phyloP scores from a whole-genome alignment of 2,113 vertebrate species.

The Rhea americana region DNA sequence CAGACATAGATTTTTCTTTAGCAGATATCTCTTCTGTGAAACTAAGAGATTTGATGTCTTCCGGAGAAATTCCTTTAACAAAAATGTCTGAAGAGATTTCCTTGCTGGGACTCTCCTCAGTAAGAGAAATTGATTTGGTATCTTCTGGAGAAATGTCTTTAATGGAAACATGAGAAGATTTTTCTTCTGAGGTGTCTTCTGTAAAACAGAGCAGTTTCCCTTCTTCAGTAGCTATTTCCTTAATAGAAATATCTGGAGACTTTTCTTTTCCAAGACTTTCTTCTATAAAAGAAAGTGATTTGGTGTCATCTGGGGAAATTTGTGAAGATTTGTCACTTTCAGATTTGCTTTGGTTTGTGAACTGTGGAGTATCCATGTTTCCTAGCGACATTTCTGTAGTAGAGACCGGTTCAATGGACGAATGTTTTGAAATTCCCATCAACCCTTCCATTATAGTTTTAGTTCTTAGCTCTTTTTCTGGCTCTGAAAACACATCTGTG shows the following conservation, averaged over 20 bases:
- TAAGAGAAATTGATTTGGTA: slow-evolving; percentile 65
- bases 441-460: slow-evolving; percentile 11
- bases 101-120: slow-evolving; percentile 70
- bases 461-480: slow-evolving; percentile 48
- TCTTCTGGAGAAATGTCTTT: slow-evolving; percentile 71
- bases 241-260: slow-evolving; percentile 51
- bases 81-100: slow-evolving; percentile 70
- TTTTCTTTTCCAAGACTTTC: slow-evolving; percentile 52
- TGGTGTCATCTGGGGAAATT: slow-evolving; percentile 69
- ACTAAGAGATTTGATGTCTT: slow-evolving; percentile 59
- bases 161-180: slow-evolving; percentile 9
- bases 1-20: slow-evolving; percentile 37
- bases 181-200: slow-evolving; percentile 38
- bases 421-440: slow-evolving; percentile 7
- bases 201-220: slow-evolving; percentile 32
- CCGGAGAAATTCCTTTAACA: slow-evolving; percentile 68
- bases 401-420: slow-evolving; percentile 23
- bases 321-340: slow-evolving; percentile 46
- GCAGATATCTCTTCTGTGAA: slow-evolving; percentile 56
- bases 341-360: slow-evolving; percentile 39
- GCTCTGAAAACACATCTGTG: slow-evolving; percentile 38
- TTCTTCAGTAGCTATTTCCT: slow-evolving; percentile 33
- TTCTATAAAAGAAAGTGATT: slow-evolving; percentile 68
- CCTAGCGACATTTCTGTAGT: slow-evolving; percentile 9
- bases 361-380: slow-evolving; percentile 7